phyloP scores from a whole-genome alignment of 2,888 invertebrate species.

The Glyphotaelius pellucidus region DNA sequence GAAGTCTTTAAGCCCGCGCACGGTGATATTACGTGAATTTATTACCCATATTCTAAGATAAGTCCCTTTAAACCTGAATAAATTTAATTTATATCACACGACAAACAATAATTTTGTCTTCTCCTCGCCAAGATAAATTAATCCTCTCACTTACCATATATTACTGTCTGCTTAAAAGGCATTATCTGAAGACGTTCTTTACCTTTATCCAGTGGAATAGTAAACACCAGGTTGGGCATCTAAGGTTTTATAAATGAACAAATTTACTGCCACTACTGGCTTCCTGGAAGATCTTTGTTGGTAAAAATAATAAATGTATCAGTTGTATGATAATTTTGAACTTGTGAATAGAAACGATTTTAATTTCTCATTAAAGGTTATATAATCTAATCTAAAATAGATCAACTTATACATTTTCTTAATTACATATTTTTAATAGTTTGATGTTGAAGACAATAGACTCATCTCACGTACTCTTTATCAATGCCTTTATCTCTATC shows the following conservation, averaged over 20 bases:
- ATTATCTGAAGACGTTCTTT: conserved; percentile 45
- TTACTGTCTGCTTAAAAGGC: conserved; percentile 51
- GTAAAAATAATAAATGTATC: neutral
- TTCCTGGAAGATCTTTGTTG: neutral
- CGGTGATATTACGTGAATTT: conserved; percentile 27
- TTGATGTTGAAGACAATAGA: neutral
- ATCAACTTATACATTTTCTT: no score
- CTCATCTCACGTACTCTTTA: neutral
- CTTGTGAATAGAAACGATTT: neutral
- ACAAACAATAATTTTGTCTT: conserved; percentile 45
- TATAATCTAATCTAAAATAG: no score
- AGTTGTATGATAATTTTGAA: neutral
- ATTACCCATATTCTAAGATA: conserved; percentile 30
- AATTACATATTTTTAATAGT: neutral
- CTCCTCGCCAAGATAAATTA: conserved; percentile 40
- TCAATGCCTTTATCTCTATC: conserved; percentile 6
- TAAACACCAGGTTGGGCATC: neutral
- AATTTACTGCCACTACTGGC: neutral
- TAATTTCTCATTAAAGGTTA: no score
- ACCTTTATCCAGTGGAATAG: conserved; percentile 27
- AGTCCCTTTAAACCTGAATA: conserved; percentile 11
- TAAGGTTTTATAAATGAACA: neutral
- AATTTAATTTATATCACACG: conserved; percentile 29
- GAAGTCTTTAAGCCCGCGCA: conserved; percentile 13
- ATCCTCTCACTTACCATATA: conserved; percentile 49